Base-by-base conservation (phyloP, 1,140 invertebrate species). In the Apolygus lucorum region DNA sequence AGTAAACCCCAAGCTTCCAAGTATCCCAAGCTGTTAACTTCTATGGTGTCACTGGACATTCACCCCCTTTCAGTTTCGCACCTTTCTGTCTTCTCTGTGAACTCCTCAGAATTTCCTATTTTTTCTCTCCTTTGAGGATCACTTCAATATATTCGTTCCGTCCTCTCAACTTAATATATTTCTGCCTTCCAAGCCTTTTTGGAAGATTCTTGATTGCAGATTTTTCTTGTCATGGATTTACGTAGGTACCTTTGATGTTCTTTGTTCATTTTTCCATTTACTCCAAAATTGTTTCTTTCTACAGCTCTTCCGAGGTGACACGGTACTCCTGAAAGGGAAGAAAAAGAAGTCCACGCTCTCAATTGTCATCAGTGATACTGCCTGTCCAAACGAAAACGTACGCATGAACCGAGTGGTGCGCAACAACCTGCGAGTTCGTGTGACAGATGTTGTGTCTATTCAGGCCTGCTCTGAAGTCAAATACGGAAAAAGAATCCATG, bases 381-480 rank as follows among this genome's bases (percentile, higher is more conserved):
- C 89, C 52, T 96, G 95, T 74, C 86, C 93, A 0, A 92, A 98
- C 81, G 97, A 99, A 77, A 98, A 98, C 79, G 97, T 99, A 74
- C 87, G 95, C 70, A 99, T 99, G 92, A 99, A 99, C 79, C 86
- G 96, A 74, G 96, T 97, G 72, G 94, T 98, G 0, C 84, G 97
- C 72, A 98, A 97, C 81, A 99, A 99, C 78, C 82, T 99, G 8
- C 86, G 97, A 54, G 95, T 99, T 17, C 86, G 96, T 71, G 81
- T 99, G 1, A 95, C 93, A 0, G 97, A 99, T 81, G 85, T 99
- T 68, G 96, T 99, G 0, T 96, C 90, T 13, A 88, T 95, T 67
- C 90, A 92, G 75, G 88, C 94, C 1, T 98, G 95, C 78, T 93
- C 95, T 13, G 96, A 98, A 78, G 94, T 99, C 8, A 96, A 97